Percentiles rank a stretch among this genome's conserved stretches.
phyloP scores from a whole-genome alignment of 2,888 invertebrate genomes.

The Ametastegia equiseti region DNA sequence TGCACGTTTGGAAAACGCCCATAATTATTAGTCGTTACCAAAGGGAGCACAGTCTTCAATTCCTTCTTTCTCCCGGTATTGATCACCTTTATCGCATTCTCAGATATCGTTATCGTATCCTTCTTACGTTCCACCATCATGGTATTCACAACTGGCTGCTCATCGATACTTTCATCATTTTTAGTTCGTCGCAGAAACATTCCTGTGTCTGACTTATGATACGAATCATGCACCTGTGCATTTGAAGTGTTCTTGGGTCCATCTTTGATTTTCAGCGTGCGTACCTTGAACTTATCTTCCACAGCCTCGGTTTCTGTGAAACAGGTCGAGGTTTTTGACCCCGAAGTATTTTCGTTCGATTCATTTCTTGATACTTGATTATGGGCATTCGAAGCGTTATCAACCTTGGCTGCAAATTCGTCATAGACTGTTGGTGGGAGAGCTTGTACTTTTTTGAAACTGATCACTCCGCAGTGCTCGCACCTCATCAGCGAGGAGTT shows the following conservation, averaged over 20 bases:
- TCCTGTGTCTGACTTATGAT: background rate
- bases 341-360: background rate
- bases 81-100: background rate
- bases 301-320: background rate
- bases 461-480: conserved; percentile 63
- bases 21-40: background rate
- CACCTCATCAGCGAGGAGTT: conserved; percentile 57
- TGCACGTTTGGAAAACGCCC: background rate
- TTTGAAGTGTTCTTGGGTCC: background rate
- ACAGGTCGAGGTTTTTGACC: background rate
- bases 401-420: background rate
- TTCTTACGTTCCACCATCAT: background rate
- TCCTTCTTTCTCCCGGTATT: background rate
- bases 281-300: background rate
- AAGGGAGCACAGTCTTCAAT: background rate
- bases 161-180: background rate
- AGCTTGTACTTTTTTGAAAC: conserved; percentile 28
- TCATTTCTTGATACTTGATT: background rate
- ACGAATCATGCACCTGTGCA: background rate
- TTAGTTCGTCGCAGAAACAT: background rate
- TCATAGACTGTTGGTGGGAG: background rate
- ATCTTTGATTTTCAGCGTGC: background rate
- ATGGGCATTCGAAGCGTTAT: background rate
- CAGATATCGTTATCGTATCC: background rate
- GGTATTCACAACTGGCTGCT: background rate